A percentile compares a stretch with the other conserved stretches of the same genome.
Conservation (phyloP, 1,140 invertebrate genomes). For the Formica exsecta region DNA sequence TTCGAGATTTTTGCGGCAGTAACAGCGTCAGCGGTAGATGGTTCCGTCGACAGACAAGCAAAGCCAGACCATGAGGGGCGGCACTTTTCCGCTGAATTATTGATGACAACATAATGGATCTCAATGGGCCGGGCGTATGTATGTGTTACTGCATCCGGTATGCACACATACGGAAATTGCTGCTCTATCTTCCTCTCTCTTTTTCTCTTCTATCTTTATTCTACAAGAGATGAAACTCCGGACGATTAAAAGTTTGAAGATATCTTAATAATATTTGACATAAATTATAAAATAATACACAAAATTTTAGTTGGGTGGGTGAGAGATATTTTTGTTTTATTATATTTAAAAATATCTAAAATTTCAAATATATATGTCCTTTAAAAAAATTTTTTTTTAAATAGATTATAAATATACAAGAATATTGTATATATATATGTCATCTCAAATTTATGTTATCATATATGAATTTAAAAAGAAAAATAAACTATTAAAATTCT, state of each 20-base stretch:
- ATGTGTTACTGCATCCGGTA: slow-evolving; percentile 55
- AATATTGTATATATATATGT: too few relatives aligned
- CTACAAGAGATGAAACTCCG: background rate
- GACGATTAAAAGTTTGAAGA: slow-evolving; percentile 33
- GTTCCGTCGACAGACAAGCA: slow-evolving; percentile 42
- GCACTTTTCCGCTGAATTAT: slow-evolving; percentile 76
- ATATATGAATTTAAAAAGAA: too few relatives aligned
- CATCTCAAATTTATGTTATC: too few relatives aligned
- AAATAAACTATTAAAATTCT: too few relatives aligned
- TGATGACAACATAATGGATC: slow-evolving; percentile 78
- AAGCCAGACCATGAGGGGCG: slow-evolving; percentile 66
- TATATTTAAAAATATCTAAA: too few relatives aligned
- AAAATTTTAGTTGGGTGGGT: background rate
- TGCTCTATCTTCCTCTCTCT: background rate
- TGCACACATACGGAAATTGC: slow-evolving; percentile 54
- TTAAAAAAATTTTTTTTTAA: too few relatives aligned
- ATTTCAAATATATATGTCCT: too few relatives aligned
- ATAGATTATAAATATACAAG: too few relatives aligned
- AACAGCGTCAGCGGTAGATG: slow-evolving; percentile 6
- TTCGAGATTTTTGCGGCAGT: slow-evolving; percentile 53
- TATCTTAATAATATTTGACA: background rate
- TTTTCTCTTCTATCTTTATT: slow-evolving; percentile 25
- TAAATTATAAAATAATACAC: background rate
- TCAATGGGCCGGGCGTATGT: slow-evolving; percentile 52
- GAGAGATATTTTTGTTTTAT: background rate